Conservation (phyloP, 2,113 vertebrate genomes). For the Anser brachyrhynchus region DNA sequence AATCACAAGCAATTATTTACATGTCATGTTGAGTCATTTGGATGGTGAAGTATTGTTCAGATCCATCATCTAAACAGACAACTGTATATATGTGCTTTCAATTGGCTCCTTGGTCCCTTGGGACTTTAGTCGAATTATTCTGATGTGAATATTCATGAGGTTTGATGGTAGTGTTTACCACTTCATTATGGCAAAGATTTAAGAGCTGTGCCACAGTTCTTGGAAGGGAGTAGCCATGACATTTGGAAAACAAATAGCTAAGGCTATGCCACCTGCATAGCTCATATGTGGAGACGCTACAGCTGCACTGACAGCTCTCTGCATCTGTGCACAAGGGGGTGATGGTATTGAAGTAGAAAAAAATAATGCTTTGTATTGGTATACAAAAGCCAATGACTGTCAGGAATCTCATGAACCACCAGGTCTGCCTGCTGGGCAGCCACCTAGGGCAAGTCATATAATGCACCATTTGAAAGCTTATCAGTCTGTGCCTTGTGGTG, state of each 20-base stretch:
- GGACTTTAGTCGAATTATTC: slow-evolving; percentile 52
- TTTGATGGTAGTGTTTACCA: slow-evolving; percentile 55
- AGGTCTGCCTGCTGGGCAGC: background rate
- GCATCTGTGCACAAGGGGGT: background rate
- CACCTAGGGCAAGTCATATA: background rate
- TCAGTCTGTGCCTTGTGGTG: background rate
- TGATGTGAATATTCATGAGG: slow-evolving; percentile 72
- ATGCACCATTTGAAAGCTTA: background rate
- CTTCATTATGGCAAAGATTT: slow-evolving; percentile 66
- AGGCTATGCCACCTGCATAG: background rate
- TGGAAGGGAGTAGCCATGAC: slow-evolving; percentile 30
- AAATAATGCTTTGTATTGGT: background rate
- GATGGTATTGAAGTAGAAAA: background rate
- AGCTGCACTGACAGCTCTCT: background rate
- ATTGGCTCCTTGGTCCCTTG: slow-evolving; percentile 27
- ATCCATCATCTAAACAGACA: slow-evolving; percentile 58
- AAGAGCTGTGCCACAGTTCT: slow-evolving; percentile 11
- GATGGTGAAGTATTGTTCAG: slow-evolving; percentile 63
- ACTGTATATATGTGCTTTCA: slow-evolving; percentile 48
- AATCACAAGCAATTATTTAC: slow-evolving; percentile 70
- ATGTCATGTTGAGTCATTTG: slow-evolving; percentile 61
- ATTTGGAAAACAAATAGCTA: slow-evolving; percentile 33
- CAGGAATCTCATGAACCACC: background rate
- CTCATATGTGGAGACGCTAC: background rate
- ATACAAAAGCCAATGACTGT: background rate